A percentile compares a stretch with the other conserved stretches of the same genome.
Evolutionary conservation across 2,113 vertebrate species (phyloP).

Genomic region (mouse (Mus musculus)): GRCm39 chr11:45127001-45127500

Average conservation of each 20-base stretch:
- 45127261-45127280: background rate
- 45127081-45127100: background rate
- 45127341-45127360: background rate
- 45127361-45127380: conserved; percentile 24
- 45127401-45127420: background rate
- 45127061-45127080: background rate
- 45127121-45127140: background rate
- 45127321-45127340: background rate
- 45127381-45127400: background rate
- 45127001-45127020: background rate
- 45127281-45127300: background rate
- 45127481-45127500: too few species aligned
- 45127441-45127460: background rate
- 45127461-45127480: background rate
- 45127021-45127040: background rate
- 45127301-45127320: background rate
- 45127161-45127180: accelerated
- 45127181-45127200: background rate
- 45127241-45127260: background rate
- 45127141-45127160: background rate
- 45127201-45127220: background rate
- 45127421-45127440: background rate
- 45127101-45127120: too few species aligned
- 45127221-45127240: background rate
- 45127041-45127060: background rate